Evolutionary conservation across 2,888 invertebrate genomes (phyloP).

Genomic region (Stenoptilia bipunctidactyla): DNA sequence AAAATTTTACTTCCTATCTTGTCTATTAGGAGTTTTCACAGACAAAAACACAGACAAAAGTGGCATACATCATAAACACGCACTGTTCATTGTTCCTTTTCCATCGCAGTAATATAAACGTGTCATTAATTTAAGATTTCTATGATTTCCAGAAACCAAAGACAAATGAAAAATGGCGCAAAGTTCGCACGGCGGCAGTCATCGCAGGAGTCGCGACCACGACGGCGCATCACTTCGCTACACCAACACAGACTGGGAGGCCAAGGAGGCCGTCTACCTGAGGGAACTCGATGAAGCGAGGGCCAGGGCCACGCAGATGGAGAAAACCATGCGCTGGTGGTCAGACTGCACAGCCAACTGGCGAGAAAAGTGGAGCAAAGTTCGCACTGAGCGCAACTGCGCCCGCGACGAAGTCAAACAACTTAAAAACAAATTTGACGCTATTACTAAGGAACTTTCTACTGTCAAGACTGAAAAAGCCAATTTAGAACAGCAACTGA

Average conservation of each 20-base stretch:
- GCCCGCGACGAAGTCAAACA: constrained; percentile 91
- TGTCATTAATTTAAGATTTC: too few relatives aligned
- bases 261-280: constrained; percentile 76
- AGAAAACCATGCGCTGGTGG: constrained; percentile 99
- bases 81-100: too few relatives aligned
- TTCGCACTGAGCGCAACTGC: constrained; percentile 90
- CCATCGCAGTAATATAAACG: too few relatives aligned
- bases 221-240: constrained; percentile 74
- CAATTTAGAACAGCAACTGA: constrained; percentile 82
- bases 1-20: too few relatives aligned
- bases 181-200: constrained; percentile 78
- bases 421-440: constrained; percentile 83
- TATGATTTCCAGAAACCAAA: constrained; percentile 19
- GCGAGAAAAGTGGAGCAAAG: constrained; percentile 97
- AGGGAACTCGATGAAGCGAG: constrained; percentile 94
- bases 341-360: constrained; percentile 99
- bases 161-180: constrained; percentile 63
- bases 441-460: constrained; percentile 80
- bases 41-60: too few relatives aligned
- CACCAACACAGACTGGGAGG: constrained; percentile 82
- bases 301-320: constrained; percentile 97
- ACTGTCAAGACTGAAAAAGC: constrained; percentile 82
- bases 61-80: too few relatives aligned
- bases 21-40: too few relatives aligned
- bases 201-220: constrained; percentile 72